Base-by-base conservation (phyloP, 2,797 vertebrate genomes). In the Malurus leucopterus region DNA sequence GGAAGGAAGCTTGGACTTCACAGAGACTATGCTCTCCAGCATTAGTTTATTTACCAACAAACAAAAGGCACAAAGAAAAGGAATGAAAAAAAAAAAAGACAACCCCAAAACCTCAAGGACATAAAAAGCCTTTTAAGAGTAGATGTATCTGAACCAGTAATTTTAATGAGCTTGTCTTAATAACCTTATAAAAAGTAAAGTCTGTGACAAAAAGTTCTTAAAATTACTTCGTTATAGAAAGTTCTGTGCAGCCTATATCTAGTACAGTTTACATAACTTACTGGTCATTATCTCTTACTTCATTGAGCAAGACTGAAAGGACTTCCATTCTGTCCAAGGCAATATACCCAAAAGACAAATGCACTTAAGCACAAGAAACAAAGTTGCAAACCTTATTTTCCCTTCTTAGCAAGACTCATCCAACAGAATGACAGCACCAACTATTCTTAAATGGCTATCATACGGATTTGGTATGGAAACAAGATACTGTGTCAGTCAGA, bases 381-480 rank as follows among this genome's bases (percentile, higher is more conserved):
- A 80, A 51, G 15, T 23, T 59, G 15, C 10, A 84, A 88, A 40
- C 4, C 4, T 11, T 22, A 7, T 17, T 32, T 63, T 41, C 40
- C 19, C 38, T 68, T 18, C 23, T 64, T 73, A 67, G 41, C 6
- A 32, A 84, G 44, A 63, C 16, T 55, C n/a, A 81, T 5, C 20
- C 51, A 40, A n/a, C 4, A 75, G 30, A 81, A 74, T 12, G 14
- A 54, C 67, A 77, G 24, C 36, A 82, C 8, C 34, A 78, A 41
- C 59, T 63, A 54, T 40, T 30, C 49, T 57, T 68, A 51, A 57
- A 59, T 5, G 5, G 46, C 16, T 47, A 44, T 30, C 22, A 23
- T 3, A 11, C 2, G 7, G 0, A 0, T 62, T 61, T 67, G 40
- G n/a, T 13, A 14, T 1, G 3, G n/a, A 59, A 83, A 49, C 4